These are phyloP conservation scores for Plotosus lineatus DNA, from an alignment of 2,113 vertebrate genomes.

Conservation along the genomic window DNA sequence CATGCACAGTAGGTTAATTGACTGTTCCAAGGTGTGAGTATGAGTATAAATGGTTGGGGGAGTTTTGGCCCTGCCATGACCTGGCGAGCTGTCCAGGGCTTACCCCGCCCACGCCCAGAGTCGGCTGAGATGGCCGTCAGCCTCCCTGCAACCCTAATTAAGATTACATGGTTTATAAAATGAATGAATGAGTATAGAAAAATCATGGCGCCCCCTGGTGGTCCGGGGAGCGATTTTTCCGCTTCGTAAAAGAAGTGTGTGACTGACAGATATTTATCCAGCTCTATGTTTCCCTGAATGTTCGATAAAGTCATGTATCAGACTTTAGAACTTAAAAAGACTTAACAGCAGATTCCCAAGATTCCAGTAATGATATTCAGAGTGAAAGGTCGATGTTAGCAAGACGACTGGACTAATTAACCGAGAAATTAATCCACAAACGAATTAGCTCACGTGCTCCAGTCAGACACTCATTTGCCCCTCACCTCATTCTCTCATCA, in stretches of 20 bases:
- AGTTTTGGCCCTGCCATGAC: too few relatives aligned
- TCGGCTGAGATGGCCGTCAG: too few relatives aligned
- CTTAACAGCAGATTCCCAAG: background rate
- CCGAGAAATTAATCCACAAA: conserved; percentile 57
- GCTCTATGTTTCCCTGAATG: background rate
- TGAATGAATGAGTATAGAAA: too few relatives aligned
- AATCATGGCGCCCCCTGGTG: background rate
- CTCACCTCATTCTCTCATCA: conserved; percentile 2
- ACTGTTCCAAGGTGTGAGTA: too few relatives aligned
- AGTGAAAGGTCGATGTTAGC: conserved; percentile 67
- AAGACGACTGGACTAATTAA: conserved; percentile 62
- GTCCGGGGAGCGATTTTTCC: background rate
- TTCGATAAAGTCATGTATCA: background rate
- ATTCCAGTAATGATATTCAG: conserved; percentile 61
- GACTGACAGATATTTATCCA: background rate
- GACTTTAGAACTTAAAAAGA: background rate
- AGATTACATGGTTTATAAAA: too few relatives aligned
- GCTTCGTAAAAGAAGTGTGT: background rate
- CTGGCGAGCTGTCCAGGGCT: too few relatives aligned
- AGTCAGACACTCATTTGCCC: background rate
- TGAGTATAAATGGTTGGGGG: too few relatives aligned
- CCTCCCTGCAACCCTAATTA: too few relatives aligned
- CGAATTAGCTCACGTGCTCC: conserved; percentile 19
- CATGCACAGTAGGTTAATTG: too few relatives aligned
- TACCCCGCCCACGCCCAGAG: too few relatives aligned